Evolutionary conservation across 2,888 invertebrate genomes (phyloP).

Genomic region (Nemurella pictetii): DNA sequence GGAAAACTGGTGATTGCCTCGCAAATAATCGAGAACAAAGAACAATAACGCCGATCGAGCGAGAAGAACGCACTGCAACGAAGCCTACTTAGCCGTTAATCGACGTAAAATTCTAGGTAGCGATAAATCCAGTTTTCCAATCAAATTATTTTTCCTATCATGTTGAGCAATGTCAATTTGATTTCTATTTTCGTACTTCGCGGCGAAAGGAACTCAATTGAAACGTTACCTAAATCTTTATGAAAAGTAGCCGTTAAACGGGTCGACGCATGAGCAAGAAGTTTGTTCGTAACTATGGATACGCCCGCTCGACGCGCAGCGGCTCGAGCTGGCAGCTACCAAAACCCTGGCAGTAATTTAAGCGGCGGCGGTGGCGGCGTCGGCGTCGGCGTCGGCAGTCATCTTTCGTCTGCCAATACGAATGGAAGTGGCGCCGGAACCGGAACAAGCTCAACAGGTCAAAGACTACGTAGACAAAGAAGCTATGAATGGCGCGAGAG

Average conservation of each 20-base stretch:
- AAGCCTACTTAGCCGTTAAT: neutral
- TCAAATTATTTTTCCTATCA: neutral
- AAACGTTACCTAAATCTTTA: neutral
- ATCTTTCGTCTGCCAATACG: constrained; percentile 27
- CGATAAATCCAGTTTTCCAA: neutral
- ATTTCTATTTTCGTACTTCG: neutral
- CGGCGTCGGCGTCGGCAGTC: constrained; percentile 33
- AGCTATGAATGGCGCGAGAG: constrained; percentile 43
- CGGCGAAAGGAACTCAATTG: neutral
- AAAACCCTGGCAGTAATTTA: constrained; percentile 10
- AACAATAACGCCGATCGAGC: neutral
- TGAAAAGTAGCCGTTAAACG: neutral
- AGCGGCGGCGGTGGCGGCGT: constrained; percentile 29
- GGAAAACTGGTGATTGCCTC: neutral
- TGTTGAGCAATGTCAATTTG: neutral
- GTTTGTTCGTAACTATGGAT: constrained; percentile 31
- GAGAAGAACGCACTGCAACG: neutral
- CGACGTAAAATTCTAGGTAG: neutral
- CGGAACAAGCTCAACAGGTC: constrained; percentile 37
- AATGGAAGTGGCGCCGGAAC: constrained; percentile 30
- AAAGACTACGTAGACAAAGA: constrained; percentile 40
- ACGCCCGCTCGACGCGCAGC: constrained; percentile 32
- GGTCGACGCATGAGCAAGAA: neutral
- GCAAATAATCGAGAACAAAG: neutral
- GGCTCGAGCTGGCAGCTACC: constrained; percentile 30